Percentiles rank a stretch among this genome's conserved stretches.
Evolutionary conservation across 1,140 invertebrate genomes (phyloP).

Genomic region (Ostrea edulis): DNA sequence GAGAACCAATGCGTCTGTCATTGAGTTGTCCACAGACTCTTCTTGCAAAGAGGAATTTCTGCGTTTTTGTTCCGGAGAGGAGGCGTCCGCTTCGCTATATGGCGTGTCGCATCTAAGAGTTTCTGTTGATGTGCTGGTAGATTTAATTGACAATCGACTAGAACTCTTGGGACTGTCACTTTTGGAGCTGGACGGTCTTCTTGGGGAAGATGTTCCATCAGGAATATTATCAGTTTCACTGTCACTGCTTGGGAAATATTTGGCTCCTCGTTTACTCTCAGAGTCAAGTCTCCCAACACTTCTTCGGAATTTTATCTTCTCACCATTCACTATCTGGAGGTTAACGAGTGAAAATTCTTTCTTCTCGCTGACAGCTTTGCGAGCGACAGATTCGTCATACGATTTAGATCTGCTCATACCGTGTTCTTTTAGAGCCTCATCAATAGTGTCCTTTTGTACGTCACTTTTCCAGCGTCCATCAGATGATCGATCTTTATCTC

Average conservation of each 20-base stretch:
- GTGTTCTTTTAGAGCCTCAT: slow-evolving; percentile 70
- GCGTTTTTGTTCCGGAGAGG: slow-evolving; percentile 63
- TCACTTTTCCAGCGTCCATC: slow-evolving; percentile 69
- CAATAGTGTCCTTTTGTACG: slow-evolving; percentile 72
- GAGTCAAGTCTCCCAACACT: slow-evolving; percentile 64
- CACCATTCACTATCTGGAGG: not conserved
- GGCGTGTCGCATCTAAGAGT: slow-evolving; percentile 70
- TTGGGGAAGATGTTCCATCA: slow-evolving; percentile 59
- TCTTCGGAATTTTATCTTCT: slow-evolving; percentile 51
- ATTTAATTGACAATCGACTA: slow-evolving; percentile 72
- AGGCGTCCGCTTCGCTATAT: slow-evolving; percentile 67
- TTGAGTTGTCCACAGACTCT: slow-evolving; percentile 41
- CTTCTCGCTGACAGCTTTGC: slow-evolving; percentile 49
- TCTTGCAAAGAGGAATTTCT: slow-evolving; percentile 44
- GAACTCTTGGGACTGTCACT: slow-evolving; percentile 73
- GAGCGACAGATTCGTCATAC: slow-evolving; percentile 67
- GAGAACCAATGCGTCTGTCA: slow-evolving; percentile 42
- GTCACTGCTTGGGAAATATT: slow-evolving; percentile 71
- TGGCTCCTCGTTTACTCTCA: slow-evolving; percentile 69
- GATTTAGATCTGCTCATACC: slow-evolving; percentile 75
- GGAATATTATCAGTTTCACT: slow-evolving; percentile 69
- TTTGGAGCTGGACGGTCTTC: slow-evolving; percentile 65
- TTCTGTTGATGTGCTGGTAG: slow-evolving; percentile 75
- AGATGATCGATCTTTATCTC: slow-evolving; percentile 65
- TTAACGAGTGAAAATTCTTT: slow-evolving; percentile 43